These are phyloP conservation scores for Nematolebias whitei DNA, from an alignment of 2,113 vertebrate genomes.

Conservation along the genomic window DNA sequence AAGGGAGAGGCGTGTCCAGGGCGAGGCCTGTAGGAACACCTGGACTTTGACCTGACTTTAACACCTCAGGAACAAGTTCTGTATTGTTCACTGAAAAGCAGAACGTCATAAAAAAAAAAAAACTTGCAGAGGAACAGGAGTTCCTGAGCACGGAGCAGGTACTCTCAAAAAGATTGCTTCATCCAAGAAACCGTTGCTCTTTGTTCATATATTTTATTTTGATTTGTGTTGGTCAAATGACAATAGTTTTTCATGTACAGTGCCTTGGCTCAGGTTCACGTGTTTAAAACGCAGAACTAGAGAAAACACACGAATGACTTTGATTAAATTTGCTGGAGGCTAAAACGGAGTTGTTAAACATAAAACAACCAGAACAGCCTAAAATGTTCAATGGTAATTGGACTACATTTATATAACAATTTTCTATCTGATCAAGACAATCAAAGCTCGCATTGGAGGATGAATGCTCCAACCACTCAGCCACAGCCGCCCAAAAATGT, in stretches of 20 bases:
- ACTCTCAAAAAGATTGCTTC: not conserved
- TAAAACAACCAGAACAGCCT: no score
- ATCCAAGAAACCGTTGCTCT: not conserved
- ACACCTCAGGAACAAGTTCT: conserved; percentile 8
- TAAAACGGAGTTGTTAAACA: no score
- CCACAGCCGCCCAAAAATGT: no score
- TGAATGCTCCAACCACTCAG: no score
- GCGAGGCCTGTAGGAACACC: not conserved
- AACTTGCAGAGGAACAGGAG: no score
- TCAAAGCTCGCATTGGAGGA: no score
- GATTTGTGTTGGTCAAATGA: not conserved
- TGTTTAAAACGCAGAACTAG: no score
- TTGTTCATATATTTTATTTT: not conserved
- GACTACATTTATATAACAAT: no score
- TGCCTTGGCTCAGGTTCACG: not conserved
- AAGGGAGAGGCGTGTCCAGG: conserved; percentile 26
- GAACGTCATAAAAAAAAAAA: conserved; percentile 8
- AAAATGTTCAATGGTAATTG: no score
- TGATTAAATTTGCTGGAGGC: no score
- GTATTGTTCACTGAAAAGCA: conserved; percentile 19
- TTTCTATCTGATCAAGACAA: no score
- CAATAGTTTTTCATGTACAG: not conserved
- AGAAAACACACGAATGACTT: no score
- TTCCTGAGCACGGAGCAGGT: conserved; percentile 1
- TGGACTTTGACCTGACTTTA: conserved; percentile 47